A percentile compares a stretch with the other conserved stretches of the same genome.
These are phyloP conservation scores for Aplochiton taeniatus DNA, from an alignment of 2,797 vertebrate genomes.

Conservation along the genomic window DNA sequence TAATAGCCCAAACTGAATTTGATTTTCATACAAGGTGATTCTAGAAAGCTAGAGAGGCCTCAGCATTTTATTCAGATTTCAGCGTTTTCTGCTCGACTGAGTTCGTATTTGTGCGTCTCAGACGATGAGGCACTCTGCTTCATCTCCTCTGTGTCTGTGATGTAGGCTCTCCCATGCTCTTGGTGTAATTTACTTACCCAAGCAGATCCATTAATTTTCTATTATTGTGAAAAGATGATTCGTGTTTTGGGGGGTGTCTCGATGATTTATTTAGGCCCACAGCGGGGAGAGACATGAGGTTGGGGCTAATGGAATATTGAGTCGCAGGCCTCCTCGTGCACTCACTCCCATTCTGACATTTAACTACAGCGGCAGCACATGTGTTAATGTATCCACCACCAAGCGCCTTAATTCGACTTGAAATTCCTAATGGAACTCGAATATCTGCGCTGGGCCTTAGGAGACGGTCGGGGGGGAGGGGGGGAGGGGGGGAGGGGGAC, in stretches of 20 bases:
- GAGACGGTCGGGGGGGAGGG: constrained; percentile 54
- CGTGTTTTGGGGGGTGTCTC: constrained; percentile 78
- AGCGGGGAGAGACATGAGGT: constrained; percentile 75
- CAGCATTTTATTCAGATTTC: constrained; percentile 78
- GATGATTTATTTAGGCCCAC: constrained; percentile 83
- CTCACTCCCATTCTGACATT: constrained; percentile 77
- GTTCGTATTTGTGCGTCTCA: constrained; percentile 55
- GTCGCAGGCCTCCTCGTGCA: constrained; percentile 69
- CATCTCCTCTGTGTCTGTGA: constrained; percentile 58
- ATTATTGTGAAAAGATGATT: constrained; percentile 81
- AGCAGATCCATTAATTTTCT: constrained; percentile 80
- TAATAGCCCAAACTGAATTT: constrained; percentile 78
- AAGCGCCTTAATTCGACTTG: constrained; percentile 74
- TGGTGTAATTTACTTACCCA: constrained; percentile 79
- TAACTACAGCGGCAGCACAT: constrained; percentile 75
- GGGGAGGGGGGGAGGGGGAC: constrained; percentile 24
- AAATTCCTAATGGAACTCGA: constrained; percentile 79
- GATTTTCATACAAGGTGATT: constrained; percentile 79
- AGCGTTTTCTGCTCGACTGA: constrained; percentile 73
- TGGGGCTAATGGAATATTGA: constrained; percentile 80
- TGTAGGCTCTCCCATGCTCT: constrained; percentile 56
- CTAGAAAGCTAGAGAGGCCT: constrained; percentile 69
- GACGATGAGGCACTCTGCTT: constrained; percentile 72
- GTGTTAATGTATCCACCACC: constrained; percentile 78
- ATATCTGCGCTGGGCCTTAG: constrained; percentile 59